A percentile compares a stretch with the other conserved stretches of the same genome.
phyloP scores from a whole-genome alignment of 2,888 invertebrate genomes.

The Pandemis heparana region DNA sequence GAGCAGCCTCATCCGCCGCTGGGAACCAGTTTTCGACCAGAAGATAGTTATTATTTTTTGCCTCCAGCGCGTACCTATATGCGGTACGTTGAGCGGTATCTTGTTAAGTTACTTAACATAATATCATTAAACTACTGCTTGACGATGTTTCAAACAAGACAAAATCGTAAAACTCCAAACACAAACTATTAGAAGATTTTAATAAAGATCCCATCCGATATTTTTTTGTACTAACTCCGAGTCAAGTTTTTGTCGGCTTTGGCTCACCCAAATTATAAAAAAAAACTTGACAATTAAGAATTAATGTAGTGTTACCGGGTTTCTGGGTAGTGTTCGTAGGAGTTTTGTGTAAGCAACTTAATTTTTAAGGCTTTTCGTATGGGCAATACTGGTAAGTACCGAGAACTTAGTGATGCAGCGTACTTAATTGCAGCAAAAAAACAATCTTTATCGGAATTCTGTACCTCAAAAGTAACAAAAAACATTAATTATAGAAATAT shows the following conservation, averaged over 20 bases:
- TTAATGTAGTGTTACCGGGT: not conserved
- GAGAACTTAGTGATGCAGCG: too few species aligned
- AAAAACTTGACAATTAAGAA: not conserved
- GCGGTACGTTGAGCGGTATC: constrained; percentile 10
- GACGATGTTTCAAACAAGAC: constrained; percentile 44
- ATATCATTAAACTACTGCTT: constrained; percentile 52
- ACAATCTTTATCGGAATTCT: too few species aligned
- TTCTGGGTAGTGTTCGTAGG: not conserved
- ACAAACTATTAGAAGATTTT: not conserved
- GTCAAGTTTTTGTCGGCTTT: not conserved
- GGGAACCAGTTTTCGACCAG: constrained; percentile 75
- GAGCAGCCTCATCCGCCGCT: constrained; percentile 64
- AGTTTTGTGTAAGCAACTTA: not conserved
- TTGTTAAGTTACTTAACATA: constrained; percentile 4
- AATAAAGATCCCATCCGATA: not conserved
- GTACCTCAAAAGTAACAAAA: too few species aligned
- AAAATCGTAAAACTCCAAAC: constrained; percentile 13
- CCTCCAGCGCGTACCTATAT: constrained; percentile 45
- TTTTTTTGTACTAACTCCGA: not conserved
- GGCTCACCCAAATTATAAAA: not conserved
- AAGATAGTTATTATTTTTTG: constrained; percentile 82
- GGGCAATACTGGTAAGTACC: too few species aligned
- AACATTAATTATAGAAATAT: too few species aligned
- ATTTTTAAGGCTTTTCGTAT: too few species aligned
- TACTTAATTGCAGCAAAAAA: too few species aligned